Evolutionary conservation across 2,888 invertebrate species (phyloP).

Genomic region (Shargacucullia verbasci): DNA sequence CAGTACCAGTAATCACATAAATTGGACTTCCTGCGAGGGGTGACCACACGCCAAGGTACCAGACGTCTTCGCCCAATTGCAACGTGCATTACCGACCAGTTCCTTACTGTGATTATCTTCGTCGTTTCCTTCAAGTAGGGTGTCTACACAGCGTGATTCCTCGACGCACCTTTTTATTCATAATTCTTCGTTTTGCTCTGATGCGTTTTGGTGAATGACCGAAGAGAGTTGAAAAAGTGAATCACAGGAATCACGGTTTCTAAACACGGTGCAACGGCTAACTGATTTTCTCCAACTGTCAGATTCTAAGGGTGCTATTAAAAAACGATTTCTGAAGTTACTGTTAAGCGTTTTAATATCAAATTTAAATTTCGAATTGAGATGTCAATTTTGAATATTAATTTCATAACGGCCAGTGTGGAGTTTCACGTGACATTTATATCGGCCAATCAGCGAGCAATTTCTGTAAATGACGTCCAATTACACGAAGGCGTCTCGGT

Average conservation of each 20-base stretch:
- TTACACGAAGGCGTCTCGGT: slow-evolving; percentile 82
- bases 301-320: slow-evolving; percentile 46
- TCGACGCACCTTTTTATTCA: slow-evolving; percentile 85
- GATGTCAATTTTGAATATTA: slow-evolving; percentile 29
- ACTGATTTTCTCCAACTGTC: slow-evolving; percentile 72
- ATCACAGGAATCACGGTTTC: slow-evolving; percentile 86
- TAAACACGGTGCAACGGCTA: slow-evolving; percentile 73
- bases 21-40: slow-evolving; percentile 79
- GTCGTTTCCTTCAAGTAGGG: slow-evolving; percentile 75
- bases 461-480: slow-evolving; percentile 84
- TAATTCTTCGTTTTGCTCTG: slow-evolving; percentile 80
- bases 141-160: slow-evolving; percentile 85
- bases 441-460: slow-evolving; percentile 78
- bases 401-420: slow-evolving; percentile 49
- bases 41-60: slow-evolving; percentile 77
- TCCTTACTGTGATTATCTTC: slow-evolving; percentile 71
- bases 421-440: slow-evolving; percentile 72
- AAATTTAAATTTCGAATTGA: slow-evolving; percentile 7
- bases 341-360: background rate
- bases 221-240: slow-evolving; percentile 82
- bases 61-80: slow-evolving; percentile 69
- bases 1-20: slow-evolving; percentile 64
- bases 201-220: slow-evolving; percentile 86
- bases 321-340: slow-evolving; percentile 29
- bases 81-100: slow-evolving; percentile 58